Conservation (phyloP, 2,888 invertebrate species). For the Syrista parreyssii region DNA sequence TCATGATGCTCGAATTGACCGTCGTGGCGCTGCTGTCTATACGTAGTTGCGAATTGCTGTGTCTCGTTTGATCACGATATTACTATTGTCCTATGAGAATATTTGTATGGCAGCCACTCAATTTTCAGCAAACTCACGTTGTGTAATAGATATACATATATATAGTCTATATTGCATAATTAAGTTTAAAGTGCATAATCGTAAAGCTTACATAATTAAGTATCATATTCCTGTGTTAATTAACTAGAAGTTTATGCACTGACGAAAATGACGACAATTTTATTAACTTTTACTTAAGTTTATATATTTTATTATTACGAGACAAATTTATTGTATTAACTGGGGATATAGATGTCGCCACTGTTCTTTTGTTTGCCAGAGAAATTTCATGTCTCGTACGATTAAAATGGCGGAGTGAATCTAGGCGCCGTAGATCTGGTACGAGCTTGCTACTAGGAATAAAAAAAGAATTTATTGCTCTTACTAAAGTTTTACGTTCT, state of each 20-base stretch:
- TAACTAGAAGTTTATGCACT: too few relatives aligned
- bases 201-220: slow-evolving; percentile 25
- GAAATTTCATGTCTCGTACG: neutral
- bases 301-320: neutral
- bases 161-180: too few relatives aligned
- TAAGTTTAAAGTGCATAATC: neutral
- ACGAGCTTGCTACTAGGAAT: slow-evolving; percentile 18
- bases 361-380: neutral
- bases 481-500: slow-evolving; percentile 44
- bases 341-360: neutral
- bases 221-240: slow-evolving; percentile 10
- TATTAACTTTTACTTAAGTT: neutral
- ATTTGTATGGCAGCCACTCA: neutral
- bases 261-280: too few relatives aligned
- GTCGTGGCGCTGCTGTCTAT: neutral
- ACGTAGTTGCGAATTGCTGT: neutral
- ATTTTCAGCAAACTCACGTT: neutral
- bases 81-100: neutral
- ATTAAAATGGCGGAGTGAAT: neutral
- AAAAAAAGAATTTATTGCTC: slow-evolving; percentile 40
- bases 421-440: neutral
- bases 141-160: too few relatives aligned
- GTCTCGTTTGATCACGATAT: neutral
- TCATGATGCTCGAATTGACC: neutral
- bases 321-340: neutral